phyloP scores from a whole-genome alignment of 1,140 invertebrate genomes.

The Pantala flavescens region DNA sequence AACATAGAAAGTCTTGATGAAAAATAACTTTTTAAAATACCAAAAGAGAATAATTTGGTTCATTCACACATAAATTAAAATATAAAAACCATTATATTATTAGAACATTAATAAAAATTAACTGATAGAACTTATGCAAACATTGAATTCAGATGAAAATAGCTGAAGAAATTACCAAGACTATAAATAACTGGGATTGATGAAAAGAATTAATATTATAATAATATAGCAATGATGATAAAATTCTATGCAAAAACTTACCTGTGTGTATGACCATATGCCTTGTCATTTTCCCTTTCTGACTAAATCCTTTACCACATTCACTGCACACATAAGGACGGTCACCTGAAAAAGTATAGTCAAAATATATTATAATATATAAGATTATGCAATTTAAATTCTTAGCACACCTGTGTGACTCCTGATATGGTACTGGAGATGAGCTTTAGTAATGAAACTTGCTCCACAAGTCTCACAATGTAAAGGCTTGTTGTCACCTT shows the following conservation, averaged over 20 bases:
- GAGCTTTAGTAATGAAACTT: slow-evolving; percentile 27
- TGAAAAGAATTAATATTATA: no score
- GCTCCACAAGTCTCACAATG: slow-evolving; percentile 26
- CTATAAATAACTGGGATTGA: no score
- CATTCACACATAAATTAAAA: no score
- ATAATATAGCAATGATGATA: no score
- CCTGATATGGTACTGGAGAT: slow-evolving; percentile 26
- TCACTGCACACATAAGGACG: slow-evolving; percentile 32
- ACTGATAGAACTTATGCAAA: no score
- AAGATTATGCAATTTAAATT: not conserved
- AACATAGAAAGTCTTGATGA: no score
- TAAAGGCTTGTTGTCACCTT: slow-evolving; percentile 24
- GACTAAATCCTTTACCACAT: slow-evolving; percentile 33
- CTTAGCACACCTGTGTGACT: slow-evolving; percentile 38
- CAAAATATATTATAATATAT: not conserved
- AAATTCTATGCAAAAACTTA: slow-evolving; percentile 1
- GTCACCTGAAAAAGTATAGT: slow-evolving; percentile 21
- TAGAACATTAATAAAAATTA: no score
- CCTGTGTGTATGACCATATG: slow-evolving; percentile 32
- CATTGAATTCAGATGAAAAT: no score
- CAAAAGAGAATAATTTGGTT: no score
- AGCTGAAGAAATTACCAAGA: no score
- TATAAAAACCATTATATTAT: no score
- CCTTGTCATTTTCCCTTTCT: slow-evolving; percentile 32
- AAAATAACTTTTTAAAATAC: no score